Evolutionary conservation across 2,888 invertebrate species (phyloP), one percentile per base, ranked within the genome.

Genomic region (Campoplex capitator): DNA sequence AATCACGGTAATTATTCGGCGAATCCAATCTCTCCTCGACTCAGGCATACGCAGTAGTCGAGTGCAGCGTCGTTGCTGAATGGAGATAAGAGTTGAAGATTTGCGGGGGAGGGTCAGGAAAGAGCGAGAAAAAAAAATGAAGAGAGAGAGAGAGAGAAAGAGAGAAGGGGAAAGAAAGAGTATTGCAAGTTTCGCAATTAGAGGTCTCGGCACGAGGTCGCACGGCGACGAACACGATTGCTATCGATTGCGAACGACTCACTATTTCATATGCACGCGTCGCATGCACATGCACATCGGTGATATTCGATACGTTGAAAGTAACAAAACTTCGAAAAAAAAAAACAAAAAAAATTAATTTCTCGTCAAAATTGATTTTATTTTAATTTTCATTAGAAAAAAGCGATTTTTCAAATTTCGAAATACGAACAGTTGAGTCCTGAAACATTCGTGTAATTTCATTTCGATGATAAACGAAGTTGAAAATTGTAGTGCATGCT

Each of bases 141-240:
- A 32, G 23, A n/a, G 23, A 42, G 74, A 65, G 18, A 51, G 48
- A 51, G 67, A 56, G 38, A 42, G 23, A 42, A 54, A 51, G 77
- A 42, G 54, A 54, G 23, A 42, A 54, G 38, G 78, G 54, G 54
- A 78, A 28, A 42, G 42, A 56, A 42, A 78, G 80, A 81, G 58
- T 65, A 62, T 81, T 54, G 77, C 75, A 82, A 84, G 86, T 87
- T 84, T 87, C 45, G 77, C 84, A 84, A 86, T 86, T 81, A 74
- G 54, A 77, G 80, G 80, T 80, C 68, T 67, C 78, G 83, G 84
- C 77, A 83, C 81, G 83, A 86, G 84, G 51, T 86, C 84, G 80
- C 68, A 80, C 65, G 48, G 71, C 80, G 76, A 83, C 56, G 51
- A 74, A 71, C 76, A 84, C 86, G 86, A 84, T 84, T 74, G 42